Conservation (phyloP, 2,797 vertebrate species). For the Myiotriccus ornatus region DNA sequence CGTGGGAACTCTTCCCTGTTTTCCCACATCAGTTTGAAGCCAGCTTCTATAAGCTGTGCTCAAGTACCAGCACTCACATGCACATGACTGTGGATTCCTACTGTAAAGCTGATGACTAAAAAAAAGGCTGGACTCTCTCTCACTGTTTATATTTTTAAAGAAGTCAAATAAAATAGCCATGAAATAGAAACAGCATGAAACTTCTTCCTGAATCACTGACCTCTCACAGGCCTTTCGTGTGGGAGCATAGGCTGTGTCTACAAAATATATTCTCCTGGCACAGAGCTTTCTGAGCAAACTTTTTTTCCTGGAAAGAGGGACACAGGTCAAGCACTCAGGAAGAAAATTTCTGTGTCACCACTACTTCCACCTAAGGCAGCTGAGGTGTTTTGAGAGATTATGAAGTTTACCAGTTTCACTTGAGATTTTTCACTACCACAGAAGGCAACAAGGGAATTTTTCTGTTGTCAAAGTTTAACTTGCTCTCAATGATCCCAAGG, state of each 20-base stretch:
- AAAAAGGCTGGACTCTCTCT: not conserved
- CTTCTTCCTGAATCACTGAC: not conserved
- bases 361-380: not conserved
- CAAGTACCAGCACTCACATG: not conserved
- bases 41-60: not conserved
- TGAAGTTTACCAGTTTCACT: not conserved
- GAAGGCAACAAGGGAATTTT: not conserved
- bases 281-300: not conserved
- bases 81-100: not conserved
- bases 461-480: not conserved
- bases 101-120: not conserved
- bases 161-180: not conserved
- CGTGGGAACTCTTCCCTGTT: accelerated
- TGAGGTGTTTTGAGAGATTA: not conserved
- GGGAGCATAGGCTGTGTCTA: not conserved
- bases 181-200: not conserved
- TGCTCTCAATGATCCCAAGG: not conserved
- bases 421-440: not conserved
- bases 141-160: not conserved
- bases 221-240: not conserved
- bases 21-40: no score
- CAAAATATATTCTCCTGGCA: not conserved
- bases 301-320: not conserved
- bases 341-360: not conserved
- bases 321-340: not conserved